Evolutionary conservation across 2,888 invertebrate genomes (phyloP), one percentile per base, ranked within the genome.

Genomic region (Thymelicus acteon): DNA sequence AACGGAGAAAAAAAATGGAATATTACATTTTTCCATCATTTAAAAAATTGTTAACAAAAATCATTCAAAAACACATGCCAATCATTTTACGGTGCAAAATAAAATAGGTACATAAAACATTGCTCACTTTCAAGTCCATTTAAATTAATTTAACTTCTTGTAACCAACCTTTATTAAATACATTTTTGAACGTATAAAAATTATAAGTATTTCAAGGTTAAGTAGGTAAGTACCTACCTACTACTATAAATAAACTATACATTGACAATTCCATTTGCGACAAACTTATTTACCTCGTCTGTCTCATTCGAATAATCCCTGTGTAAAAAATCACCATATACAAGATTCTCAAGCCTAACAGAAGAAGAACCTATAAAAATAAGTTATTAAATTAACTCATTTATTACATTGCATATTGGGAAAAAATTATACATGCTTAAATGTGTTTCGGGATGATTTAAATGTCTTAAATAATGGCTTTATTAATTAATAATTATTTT

Each of bases 11-110:
- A 15, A 44, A 19, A 40, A n/a, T 39, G 7, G 15, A 60, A 40
- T 31, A 60, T 44, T 44, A 60, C 60, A 60, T 2, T 19, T 40
- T 60, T 37, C 15, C 39, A 37, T 15, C 60, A 60, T 19, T 44
- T 44, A 19, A 60, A 60, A 60, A 60, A 60, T n/a, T 15, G 19
- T 19, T 47, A 60, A 15, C n/a, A 44, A 44, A 60, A 40, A 13
- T 44, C 40, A 60, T 60, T 44, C 19, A 19, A 31, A 62, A 37
- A 62, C 48, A 57, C 37, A 62, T 62, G 13, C 62, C 40, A 61
- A 47, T 31, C 13, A 62, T 62, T 49, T 44, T 49, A n/a, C 19
- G 49, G 37, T 12, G 49, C 63, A 48, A 24, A 62, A 62, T 62
- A 2, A 31, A 62, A 60, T 54, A 54, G 19, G n/a, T 7, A 12